Percentiles rank a stretch among this genome's conserved stretches.
Conservation (phyloP, 2,113 vertebrate genomes). For the Thamnaconus septentrionalis region DNA sequence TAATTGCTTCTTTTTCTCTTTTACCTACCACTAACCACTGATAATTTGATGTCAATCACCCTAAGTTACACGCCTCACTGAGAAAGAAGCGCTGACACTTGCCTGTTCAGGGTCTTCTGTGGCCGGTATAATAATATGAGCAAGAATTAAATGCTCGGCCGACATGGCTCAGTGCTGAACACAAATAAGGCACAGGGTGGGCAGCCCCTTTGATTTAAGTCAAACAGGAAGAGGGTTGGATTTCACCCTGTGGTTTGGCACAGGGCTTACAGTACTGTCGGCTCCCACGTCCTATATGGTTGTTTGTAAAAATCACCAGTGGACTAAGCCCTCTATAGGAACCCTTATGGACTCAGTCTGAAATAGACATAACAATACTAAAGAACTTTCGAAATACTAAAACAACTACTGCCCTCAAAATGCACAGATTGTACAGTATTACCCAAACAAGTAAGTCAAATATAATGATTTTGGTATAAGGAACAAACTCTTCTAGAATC, state of each 20-base stretch:
- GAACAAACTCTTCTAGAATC: no score
- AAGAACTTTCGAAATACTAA: no score
- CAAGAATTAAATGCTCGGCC: not conserved
- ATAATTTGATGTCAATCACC: no score
- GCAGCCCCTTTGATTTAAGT: not conserved
- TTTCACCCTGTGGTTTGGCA: slow-evolving; percentile 19
- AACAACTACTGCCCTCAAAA: no score
- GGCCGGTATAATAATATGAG: slow-evolving; percentile 15
- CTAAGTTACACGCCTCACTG: no score
- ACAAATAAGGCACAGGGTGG: not conserved
- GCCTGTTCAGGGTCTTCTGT: not conserved
- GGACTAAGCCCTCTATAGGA: no score
- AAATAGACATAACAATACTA: no score
- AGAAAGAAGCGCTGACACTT: not conserved
- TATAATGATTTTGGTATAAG: no score
- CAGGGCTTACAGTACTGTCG: no score
- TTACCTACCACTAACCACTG: not conserved
- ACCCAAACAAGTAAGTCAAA: no score
- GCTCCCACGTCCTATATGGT: not conserved
- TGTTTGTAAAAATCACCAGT: not conserved
- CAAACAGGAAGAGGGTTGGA: slow-evolving; percentile 13
- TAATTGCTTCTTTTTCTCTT: slow-evolving; percentile 40
- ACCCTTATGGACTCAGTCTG: no score
- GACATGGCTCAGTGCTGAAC: slow-evolving; percentile 1
- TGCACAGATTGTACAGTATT: no score